Evolutionary conservation across 2,113 vertebrate species (phyloP).

Genomic region (Bettongia penicillata): DNA sequence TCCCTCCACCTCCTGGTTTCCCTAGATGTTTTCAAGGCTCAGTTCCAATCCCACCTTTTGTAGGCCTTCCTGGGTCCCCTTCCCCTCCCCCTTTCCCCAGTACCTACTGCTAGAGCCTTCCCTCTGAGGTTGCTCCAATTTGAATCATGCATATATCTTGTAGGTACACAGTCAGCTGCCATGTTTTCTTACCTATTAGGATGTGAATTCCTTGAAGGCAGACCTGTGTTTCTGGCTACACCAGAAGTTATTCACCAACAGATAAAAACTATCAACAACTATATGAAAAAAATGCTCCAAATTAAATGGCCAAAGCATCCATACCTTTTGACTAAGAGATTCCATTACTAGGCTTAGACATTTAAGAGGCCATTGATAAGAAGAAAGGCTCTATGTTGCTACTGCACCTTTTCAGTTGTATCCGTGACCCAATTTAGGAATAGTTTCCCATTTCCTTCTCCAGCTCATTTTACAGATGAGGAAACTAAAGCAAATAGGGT

Average conservation of each 20-base stretch:
- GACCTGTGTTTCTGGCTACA: background rate
- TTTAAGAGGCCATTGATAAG: background rate
- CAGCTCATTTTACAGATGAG: background rate
- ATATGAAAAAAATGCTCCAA: background rate
- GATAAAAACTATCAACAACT: background rate
- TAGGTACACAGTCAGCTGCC: background rate
- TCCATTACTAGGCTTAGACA: background rate
- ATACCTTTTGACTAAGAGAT: background rate
- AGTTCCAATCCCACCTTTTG: background rate
- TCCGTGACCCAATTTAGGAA: background rate
- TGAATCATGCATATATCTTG: background rate
- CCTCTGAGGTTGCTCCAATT: background rate
- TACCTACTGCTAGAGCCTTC: background rate
- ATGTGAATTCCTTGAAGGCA: background rate
- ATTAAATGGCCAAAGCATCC: background rate
- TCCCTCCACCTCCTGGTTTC: background rate
- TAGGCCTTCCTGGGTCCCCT: background rate
- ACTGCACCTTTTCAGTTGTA: background rate
- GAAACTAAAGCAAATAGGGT: background rate
- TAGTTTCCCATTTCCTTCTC: background rate
- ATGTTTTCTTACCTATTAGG: background rate
- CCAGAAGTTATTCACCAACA: background rate
- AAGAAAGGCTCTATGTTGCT: background rate
- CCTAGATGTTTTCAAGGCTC: background rate
- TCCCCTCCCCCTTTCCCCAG: background rate